Evolutionary conservation across 2,888 invertebrate genomes (phyloP).

Genomic region (Lottia scabra): DNA sequence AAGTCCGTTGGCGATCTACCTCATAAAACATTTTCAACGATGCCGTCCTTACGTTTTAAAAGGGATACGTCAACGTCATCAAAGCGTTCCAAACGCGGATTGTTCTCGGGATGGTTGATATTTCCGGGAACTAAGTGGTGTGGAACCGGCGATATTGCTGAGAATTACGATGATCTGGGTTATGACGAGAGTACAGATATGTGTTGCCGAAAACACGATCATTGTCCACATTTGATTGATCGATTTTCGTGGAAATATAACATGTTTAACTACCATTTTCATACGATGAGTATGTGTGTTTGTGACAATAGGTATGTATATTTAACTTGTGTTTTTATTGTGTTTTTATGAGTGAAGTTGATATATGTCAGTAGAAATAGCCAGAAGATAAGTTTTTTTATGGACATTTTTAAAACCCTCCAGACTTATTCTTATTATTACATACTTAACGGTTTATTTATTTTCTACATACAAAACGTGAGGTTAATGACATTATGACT

Average conservation of each 20-base stretch:
- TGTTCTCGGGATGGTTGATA: constrained; percentile 36
- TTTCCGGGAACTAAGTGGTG: constrained; percentile 53
- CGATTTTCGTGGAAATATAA: constrained; percentile 38
- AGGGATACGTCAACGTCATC: neutral
- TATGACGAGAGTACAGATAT: constrained; percentile 38
- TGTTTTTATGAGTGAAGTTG: neutral
- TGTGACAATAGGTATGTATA: constrained; percentile 44
- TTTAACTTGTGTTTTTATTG: neutral
- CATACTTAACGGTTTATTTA: too few species aligned
- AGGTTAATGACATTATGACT: too few species aligned
- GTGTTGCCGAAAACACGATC: constrained; percentile 49
- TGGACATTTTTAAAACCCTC: too few species aligned
- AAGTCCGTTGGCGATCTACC: too few species aligned
- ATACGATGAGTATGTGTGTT: constrained; percentile 43
- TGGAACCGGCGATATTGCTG: constrained; percentile 44
- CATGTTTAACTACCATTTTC: constrained; percentile 40
- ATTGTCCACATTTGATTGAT: constrained; percentile 40
- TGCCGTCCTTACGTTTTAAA: neutral
- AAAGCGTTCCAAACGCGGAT: constrained; percentile 25
- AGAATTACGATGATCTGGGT: constrained; percentile 41
- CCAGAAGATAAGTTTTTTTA: neutral
- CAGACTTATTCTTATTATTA: too few species aligned
- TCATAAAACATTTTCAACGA: neutral
- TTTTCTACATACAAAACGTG: too few species aligned
- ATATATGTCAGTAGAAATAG: neutral